Base-by-base conservation (phyloP, 2,888 invertebrate species). In the Drosophila fulvimacula region DNA sequence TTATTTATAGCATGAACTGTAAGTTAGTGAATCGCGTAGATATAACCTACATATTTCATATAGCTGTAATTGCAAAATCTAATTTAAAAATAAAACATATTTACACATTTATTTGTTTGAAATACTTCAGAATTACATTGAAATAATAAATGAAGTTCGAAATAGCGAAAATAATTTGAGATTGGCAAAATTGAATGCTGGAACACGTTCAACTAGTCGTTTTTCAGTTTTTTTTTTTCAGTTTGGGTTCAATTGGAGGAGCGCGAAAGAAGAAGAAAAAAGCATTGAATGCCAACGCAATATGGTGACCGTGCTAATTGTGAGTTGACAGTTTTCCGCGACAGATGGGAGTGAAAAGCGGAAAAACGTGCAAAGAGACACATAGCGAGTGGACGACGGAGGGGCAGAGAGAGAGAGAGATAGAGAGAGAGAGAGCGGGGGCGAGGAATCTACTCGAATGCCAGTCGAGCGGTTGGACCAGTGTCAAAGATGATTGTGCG, bases 221-320 rank as follows among this genome's bases (percentile, higher is more conserved):
- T 46, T 46, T 30, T 4, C 27, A 27, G 7, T 46, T 34, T 9
- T 52, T 13, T 42, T 21, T 42, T 27, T 32, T 36, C n/a, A n/a
- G n/a, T n/a, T 61, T 17, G 34, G 19, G 34, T 30, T 36, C 44
- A 19, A 27, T 36, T n/a, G 36, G 24, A 19, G 51, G 24, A 30
- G 24, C 13, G 24, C 39, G 34, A 48, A 9, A 49, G 27, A 32
- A 13, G 46, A 6, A 21, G 49, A 7, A 34, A 34, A 59, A 65
- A 49, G 9, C 55, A 65, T 39, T 27, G 38, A 17, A 17, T 46
- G 36, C 39, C 46, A 39, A 64, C 65, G 42, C 78, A 80, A 64
- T 59, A 72, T 62, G 68, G 64, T 70, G 73, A 76, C 76, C 66
- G 64, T 66, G 88, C 79, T 87, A 84, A 82, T 84, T 81, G 84